Evolutionary conservation across 1,140 invertebrate genomes (phyloP).

Genomic region (Sycobia sp.): DNA sequence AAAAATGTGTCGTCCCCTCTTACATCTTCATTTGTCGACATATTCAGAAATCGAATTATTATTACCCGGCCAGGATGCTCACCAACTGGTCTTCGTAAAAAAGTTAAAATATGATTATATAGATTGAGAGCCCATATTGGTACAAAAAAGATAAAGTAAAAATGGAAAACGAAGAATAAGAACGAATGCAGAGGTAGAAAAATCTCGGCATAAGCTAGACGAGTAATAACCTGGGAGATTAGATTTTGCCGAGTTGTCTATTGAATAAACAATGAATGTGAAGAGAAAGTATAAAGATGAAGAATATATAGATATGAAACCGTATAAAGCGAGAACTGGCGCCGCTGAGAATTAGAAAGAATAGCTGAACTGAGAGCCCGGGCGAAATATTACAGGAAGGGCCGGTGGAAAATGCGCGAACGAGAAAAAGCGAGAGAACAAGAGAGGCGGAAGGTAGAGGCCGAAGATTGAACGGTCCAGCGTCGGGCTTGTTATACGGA

Average conservation of each 20-base stretch:
- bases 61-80: neutral
- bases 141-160: neutral
- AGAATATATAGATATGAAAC: conserved; percentile 12
- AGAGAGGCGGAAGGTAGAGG: neutral
- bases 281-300: conserved; percentile 8
- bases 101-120: neutral
- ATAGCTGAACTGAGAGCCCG: too few species aligned
- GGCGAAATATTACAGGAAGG: conserved; percentile 3
- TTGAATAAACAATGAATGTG: conserved; percentile 22
- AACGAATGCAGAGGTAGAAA: too few species aligned
- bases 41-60: conserved; percentile 1
- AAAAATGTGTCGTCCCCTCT: too few species aligned
- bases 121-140: too few species aligned
- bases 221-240: conserved; percentile 27
- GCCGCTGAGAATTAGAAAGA: neutral
- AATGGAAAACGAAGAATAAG: neutral
- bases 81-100: neutral
- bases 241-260: conserved; percentile 7
- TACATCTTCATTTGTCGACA: too few species aligned
- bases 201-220: conserved; percentile 4
- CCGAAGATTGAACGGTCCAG: neutral
- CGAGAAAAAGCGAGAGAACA: neutral
- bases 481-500: neutral
- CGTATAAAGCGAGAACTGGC: too few species aligned
- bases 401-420: too few species aligned